phyloP scores from a whole-genome alignment of 1,140 invertebrate genomes.

The Meloidogyne floridensis region DNA sequence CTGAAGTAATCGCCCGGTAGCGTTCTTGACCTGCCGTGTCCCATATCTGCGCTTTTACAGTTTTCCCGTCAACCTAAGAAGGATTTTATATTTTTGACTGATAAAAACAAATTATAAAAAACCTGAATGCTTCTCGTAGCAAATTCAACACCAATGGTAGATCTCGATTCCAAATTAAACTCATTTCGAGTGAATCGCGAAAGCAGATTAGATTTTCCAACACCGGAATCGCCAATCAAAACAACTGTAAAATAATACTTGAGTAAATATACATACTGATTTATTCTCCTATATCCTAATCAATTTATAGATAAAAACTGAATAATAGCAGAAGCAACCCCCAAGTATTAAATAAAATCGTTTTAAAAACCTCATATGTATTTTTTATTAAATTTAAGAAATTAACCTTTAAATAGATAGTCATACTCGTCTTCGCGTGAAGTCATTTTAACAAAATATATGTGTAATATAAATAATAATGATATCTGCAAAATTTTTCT shows the following conservation, averaged over 20 bases:
- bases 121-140: conserved; percentile 97
- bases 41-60: conserved; percentile 99
- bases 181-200: conserved; percentile 99
- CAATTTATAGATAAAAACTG: too few species aligned
- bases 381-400: conserved; percentile 1
- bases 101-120: conserved; percentile 47
- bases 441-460: conserved; percentile 48
- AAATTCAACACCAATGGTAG: conserved; percentile 99
- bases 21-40: conserved; percentile 99
- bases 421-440: conserved; percentile 80
- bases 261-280: too few species aligned
- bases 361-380: too few species aligned
- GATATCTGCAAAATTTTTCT: too few species aligned
- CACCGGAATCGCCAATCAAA: conserved; percentile 97
- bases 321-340: too few species aligned
- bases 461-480: not conserved
- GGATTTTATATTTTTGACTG: not conserved
- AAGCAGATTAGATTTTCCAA: conserved; percentile 97
- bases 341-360: too few species aligned
- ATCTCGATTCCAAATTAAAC: conserved; percentile 99
- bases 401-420: conserved; percentile 98
- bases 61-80: conserved; percentile 84
- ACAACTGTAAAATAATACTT: conserved; percentile 77
- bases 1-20: conserved; percentile 91
- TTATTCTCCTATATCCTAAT: too few species aligned